Evolutionary conservation across 23 tunicate species (phyloP), one percentile per base, ranked within the genome.

Genomic region (Corella eumyota): DNA sequence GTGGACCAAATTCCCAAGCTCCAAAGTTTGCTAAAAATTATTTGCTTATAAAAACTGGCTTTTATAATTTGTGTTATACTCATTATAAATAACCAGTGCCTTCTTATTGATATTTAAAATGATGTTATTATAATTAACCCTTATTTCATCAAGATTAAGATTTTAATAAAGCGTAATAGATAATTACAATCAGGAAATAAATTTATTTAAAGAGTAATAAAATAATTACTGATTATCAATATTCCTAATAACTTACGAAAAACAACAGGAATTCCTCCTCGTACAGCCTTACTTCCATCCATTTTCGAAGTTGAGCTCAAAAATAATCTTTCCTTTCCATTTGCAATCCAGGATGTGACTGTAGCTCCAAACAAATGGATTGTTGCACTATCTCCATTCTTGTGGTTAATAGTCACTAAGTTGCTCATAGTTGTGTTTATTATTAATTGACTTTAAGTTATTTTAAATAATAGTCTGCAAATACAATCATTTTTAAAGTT

Each of bases 211-310:
- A 1, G 7, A 7, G 20, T 11, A 11, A 15, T 29, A 24, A 40
- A 64, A 40, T 1, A 40, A 20, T 52, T 52, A 6, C 28, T 25
- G 13, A 19, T 15, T 28, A 19, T 21, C 45, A 6, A 59, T 25
- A 11, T 9, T 30, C 7, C 19, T 27, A 45, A 28, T 11, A n/a
- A 86, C 95, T 77, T 44, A 86, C 95, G 99, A 71, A 92, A 92
- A 7, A 92, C 99, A n/a, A 92, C 5, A 19, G 99, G 99, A 21
- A 92, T 92, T 65, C 99, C 99, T 27, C 99, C 99, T 23, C 99
- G 49, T 36, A 92, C 67, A 3, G 99, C 99, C 51, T 92, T 92
- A 22, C 65, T 29, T 4, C 99, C 99, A 67, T 92, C 99, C 85
- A 92, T 71, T 53, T 76, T 83, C 19, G 94, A 71, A 22, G 29